These are phyloP conservation scores for Abrostola triplasia DNA, from an alignment of 2,888 invertebrate genomes.

Conservation along the genomic window DNA sequence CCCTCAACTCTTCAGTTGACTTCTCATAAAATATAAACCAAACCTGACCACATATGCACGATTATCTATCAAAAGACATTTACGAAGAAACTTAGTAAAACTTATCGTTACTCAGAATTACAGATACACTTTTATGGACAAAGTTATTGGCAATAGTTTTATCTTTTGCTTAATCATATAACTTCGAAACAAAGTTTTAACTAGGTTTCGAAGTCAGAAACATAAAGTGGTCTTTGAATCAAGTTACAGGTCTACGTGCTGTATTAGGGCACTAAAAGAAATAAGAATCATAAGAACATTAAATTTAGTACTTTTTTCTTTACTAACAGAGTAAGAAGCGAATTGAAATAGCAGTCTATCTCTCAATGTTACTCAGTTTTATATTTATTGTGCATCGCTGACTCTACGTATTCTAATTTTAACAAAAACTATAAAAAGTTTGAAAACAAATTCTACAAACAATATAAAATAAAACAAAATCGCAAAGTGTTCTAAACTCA, in stretches of 20 bases:
- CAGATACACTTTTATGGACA: not conserved
- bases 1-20: too few species aligned
- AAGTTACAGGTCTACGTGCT: not conserved
- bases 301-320: not conserved
- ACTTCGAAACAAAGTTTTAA: conserved; percentile 11
- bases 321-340: too few species aligned
- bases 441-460: too few species aligned
- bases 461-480: not conserved
- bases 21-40: not conserved
- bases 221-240: not conserved
- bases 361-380: not conserved
- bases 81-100: not conserved
- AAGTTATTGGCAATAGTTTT: conserved; percentile 2
- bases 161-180: conserved; percentile 4
- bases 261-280: not conserved
- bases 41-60: not conserved
- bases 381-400: too few species aligned
- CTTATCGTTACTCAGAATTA: conserved; percentile 1
- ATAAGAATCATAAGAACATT: not conserved
- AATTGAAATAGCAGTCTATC: too few species aligned
- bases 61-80: not conserved
- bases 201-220: conserved; percentile 3
- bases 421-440: too few species aligned
- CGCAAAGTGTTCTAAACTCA: not conserved
- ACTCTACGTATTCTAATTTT: too few species aligned